Evolutionary conservation across 2,888 invertebrate genomes (phyloP).

Genomic region (Tachina grossa): DNA sequence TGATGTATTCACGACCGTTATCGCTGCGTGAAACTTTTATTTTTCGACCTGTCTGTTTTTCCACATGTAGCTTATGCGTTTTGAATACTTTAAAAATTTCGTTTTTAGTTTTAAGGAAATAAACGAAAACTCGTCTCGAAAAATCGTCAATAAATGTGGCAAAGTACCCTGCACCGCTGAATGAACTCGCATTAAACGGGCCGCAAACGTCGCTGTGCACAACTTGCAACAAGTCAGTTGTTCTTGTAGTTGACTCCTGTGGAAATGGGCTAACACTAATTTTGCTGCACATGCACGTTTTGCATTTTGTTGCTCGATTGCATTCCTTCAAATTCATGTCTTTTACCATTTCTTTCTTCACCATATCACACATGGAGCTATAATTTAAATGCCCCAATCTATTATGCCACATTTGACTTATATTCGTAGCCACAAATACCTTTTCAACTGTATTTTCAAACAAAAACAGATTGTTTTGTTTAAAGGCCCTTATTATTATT

Average conservation of each 20-base stretch:
- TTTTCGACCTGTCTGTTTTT: conserved; percentile 8
- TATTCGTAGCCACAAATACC: not conserved
- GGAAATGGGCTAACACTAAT: conserved; percentile 46
- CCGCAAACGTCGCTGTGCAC: conserved; percentile 59
- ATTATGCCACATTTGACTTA: conserved; percentile 48
- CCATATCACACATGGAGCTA: conserved; percentile 32
- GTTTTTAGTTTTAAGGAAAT: no score
- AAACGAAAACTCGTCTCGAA: conserved; percentile 34
- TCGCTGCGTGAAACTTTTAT: conserved; percentile 17
- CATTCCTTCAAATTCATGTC: conserved; percentile 8
- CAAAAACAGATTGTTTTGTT: conserved; percentile 37
- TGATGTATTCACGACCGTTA: conserved; percentile 11
- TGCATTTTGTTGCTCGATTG: not conserved
- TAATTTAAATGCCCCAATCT: conserved; percentile 60
- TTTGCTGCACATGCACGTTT: conserved; percentile 49
- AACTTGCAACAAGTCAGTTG: conserved; percentile 1
- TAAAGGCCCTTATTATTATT: conserved; percentile 1
- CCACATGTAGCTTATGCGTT: conserved; percentile 11
- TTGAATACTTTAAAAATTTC: conserved; percentile 28
- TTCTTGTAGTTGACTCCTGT: conserved; percentile 7
- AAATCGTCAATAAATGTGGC: no score
- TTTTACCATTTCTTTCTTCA: conserved; percentile 33
- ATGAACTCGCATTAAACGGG: no score
- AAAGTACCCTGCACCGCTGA: no score
- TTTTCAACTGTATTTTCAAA: not conserved